These are phyloP conservation scores for Arizona elegans DNA, from an alignment of 2,113 vertebrate species.

Conservation along the genomic window DNA sequence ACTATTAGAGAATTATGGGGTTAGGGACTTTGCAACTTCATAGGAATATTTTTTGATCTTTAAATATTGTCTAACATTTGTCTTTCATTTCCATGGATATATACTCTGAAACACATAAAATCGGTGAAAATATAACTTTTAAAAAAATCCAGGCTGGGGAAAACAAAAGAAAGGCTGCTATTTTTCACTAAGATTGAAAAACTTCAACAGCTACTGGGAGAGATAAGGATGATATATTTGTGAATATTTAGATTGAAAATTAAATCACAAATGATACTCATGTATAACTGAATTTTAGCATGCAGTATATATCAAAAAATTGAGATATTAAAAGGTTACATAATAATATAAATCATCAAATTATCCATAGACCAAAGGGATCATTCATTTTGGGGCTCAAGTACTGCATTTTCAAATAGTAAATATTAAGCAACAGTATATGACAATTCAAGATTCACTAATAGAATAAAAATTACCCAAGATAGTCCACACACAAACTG, in stretches of 20 bases:
- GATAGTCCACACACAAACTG: not conserved
- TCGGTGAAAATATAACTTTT: constrained; percentile 19
- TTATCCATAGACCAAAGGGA: not conserved
- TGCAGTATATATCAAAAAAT: not conserved
- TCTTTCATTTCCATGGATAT: constrained; percentile 59
- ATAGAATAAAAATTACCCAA: not conserved
- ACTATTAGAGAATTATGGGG: constrained; percentile 60
- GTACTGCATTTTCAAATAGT: not conserved
- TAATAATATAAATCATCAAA: not conserved
- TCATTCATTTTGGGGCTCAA: not conserved
- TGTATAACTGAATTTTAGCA: constrained; percentile 12
- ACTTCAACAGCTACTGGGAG: constrained; percentile 12
- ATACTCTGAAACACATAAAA: constrained; percentile 28
- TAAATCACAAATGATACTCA: constrained; percentile 21
- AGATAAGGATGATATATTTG: constrained; percentile 15
- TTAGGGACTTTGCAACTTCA: constrained; percentile 58
- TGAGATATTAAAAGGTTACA: not conserved
- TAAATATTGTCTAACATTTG: constrained; percentile 62
- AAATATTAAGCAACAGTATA: not conserved
- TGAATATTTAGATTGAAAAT: constrained; percentile 54
- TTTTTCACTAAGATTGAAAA: not conserved
- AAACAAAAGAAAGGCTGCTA: constrained; percentile 13
- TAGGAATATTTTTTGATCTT: constrained; percentile 53
- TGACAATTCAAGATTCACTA: not conserved
- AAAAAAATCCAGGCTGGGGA: not conserved